These are phyloP conservation scores for Trichopoda pennipes DNA, from an alignment of 2,888 invertebrate species.

Conservation along the genomic window DNA sequence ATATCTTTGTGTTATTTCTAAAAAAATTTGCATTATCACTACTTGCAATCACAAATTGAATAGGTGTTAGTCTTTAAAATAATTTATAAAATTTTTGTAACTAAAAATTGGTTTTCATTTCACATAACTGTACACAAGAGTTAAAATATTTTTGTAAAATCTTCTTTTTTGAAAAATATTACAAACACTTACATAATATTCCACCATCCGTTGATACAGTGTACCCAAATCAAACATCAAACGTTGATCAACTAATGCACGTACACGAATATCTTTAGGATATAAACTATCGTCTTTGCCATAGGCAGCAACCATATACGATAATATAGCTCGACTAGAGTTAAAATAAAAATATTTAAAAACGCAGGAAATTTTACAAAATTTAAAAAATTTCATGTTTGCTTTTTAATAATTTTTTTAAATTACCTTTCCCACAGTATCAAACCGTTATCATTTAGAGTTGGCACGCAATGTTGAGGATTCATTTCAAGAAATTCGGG, in stretches of 20 bases:
- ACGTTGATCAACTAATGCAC: constrained; percentile 84
- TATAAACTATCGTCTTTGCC: constrained; percentile 84
- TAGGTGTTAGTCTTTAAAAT: too few relatives aligned
- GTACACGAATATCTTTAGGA: constrained; percentile 83
- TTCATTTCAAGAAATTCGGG: constrained; percentile 83
- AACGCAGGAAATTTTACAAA: not conserved
- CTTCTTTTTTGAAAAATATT: too few relatives aligned
- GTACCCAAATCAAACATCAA: constrained; percentile 83
- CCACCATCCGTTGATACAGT: constrained; percentile 82
- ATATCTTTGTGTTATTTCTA: too few relatives aligned
- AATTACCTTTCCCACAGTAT: constrained; percentile 82
- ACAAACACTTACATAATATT: constrained; percentile 82
- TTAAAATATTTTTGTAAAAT: too few relatives aligned
- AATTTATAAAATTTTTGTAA: too few relatives aligned
- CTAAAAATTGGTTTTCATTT: too few relatives aligned
- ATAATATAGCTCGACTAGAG: constrained; percentile 82
- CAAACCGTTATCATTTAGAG: constrained; percentile 83
- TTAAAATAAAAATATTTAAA: not conserved
- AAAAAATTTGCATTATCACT: too few relatives aligned
- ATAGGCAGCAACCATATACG: constrained; percentile 84
- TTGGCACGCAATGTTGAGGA: constrained; percentile 83
- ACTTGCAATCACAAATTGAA: too few relatives aligned
- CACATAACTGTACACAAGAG: too few relatives aligned
- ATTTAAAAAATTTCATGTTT: not conserved
- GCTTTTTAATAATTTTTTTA: not conserved